Conservation (phyloP, 2,113 vertebrate genomes). For the Coracopsis vasa region DNA sequence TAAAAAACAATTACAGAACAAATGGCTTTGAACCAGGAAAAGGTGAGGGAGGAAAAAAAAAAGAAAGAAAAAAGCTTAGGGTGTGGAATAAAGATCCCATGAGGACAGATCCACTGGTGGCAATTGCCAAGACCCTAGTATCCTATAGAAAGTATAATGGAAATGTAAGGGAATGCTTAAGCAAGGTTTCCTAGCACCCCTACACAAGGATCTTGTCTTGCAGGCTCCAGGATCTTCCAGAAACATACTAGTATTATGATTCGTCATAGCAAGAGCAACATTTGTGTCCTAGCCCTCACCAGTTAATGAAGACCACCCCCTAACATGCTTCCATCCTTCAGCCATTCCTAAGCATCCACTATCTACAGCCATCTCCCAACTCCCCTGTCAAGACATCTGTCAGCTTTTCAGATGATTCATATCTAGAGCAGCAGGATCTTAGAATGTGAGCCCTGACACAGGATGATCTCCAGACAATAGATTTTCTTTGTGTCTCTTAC, state of each 20-base stretch:
- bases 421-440: not conserved
- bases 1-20: not conserved
- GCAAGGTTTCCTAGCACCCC: not conserved
- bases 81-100: not conserved
- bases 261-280: not conserved
- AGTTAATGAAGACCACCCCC: not conserved
- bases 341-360: not conserved
- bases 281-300: not conserved
- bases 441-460: not conserved
- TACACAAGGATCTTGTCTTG: not conserved
- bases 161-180: not conserved
- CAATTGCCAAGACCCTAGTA: not conserved
- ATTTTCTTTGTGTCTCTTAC: constrained; percentile 63
- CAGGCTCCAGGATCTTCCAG: not conserved
- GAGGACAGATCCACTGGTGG: not conserved
- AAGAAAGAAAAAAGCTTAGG: not conserved
- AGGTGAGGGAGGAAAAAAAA: not conserved
- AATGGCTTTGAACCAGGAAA: not conserved
- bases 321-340: not conserved
- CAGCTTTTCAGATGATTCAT: not conserved
- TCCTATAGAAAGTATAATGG: not conserved
- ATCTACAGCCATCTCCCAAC: not conserved
- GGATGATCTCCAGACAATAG: not conserved
- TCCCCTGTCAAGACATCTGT: not conserved
- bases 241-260: not conserved